Evolutionary conservation across 2,888 invertebrate species (phyloP).

Genomic region (Sthenelais limicola): DNA sequence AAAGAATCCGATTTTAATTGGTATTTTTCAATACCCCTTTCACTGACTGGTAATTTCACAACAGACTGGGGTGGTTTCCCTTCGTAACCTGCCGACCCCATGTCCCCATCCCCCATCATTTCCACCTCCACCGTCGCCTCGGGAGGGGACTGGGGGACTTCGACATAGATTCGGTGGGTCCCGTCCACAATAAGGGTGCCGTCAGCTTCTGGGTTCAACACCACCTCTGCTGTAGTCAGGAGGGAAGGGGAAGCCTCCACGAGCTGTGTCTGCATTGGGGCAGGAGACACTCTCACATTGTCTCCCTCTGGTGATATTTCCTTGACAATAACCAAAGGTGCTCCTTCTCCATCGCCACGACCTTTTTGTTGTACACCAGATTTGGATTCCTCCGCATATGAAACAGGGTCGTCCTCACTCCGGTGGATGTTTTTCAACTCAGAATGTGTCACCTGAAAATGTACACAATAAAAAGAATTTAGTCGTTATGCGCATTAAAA

Average conservation of each 20-base stretch:
- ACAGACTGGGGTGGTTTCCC: not conserved
- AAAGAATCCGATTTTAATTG: slow-evolving; percentile 52
- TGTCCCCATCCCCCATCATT: too few relatives aligned
- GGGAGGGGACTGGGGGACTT: slow-evolving; percentile 9
- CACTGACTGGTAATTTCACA: slow-evolving; percentile 9
- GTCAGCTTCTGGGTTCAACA: not conserved
- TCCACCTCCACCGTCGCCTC: slow-evolving; percentile 2
- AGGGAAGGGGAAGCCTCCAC: too few relatives aligned
- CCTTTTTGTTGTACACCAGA: not conserved
- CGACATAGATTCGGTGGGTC: slow-evolving; percentile 20
- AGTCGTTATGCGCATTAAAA: not conserved
- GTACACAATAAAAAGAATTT: not conserved
- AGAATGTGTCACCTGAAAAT: slow-evolving; percentile 62
- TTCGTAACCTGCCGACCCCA: not conserved
- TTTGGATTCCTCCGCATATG: not conserved
- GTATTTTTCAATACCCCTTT: slow-evolving; percentile 48
- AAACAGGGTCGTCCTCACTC: slow-evolving; percentile 1
- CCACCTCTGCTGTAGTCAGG: not conserved
- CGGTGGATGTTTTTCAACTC: slow-evolving; percentile 65
- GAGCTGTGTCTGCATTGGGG: not conserved
- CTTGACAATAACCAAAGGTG: not conserved
- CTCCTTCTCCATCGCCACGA: too few relatives aligned
- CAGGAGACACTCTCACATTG: not conserved
- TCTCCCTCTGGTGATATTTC: not conserved
- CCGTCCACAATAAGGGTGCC: not conserved